These are phyloP conservation scores for Sebastes itinus DNA, from an alignment of 2,797 vertebrate species.

Conservation along the genomic window DNA sequence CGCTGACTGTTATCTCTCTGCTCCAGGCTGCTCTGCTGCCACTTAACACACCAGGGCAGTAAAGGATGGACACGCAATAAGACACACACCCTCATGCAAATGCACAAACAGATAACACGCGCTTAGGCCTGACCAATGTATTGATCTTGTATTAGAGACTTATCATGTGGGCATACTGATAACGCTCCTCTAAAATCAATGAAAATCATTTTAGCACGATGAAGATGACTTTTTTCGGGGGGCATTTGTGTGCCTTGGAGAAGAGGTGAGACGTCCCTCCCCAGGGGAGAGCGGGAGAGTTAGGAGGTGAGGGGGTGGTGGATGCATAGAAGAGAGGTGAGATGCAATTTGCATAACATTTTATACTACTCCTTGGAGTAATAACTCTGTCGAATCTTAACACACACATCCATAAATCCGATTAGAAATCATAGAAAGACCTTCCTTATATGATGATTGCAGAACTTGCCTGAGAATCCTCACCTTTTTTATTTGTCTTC, in stretches of 20 bases:
- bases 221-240: not conserved
- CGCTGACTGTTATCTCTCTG: slow-evolving; percentile 74
- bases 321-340: not conserved
- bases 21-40: slow-evolving; percentile 73
- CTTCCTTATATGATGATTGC: not conserved
- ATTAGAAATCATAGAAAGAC: not conserved
- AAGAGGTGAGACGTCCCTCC: too few species aligned
- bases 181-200: not conserved
- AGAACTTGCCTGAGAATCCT: not conserved
- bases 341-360: not conserved
- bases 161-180: not conserved
- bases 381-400: not conserved
- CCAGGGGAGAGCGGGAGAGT: too few species aligned
- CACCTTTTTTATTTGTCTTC: not conserved
- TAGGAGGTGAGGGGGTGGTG: not conserved
- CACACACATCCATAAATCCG: not conserved
- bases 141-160: slow-evolving; percentile 4
- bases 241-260: not conserved
- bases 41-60: slow-evolving; percentile 69
- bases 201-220: not conserved
- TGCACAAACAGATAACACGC: slow-evolving; percentile 5
- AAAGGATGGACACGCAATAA: slow-evolving; percentile 59
- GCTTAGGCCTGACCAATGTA: not conserved
- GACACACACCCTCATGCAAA: not conserved
- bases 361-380: not conserved